A percentile compares a stretch with the other conserved stretches of the same genome.
These are phyloP conservation scores for Sialis lutaria DNA, from an alignment of 2,888 invertebrate species.

Conservation along the genomic window DNA sequence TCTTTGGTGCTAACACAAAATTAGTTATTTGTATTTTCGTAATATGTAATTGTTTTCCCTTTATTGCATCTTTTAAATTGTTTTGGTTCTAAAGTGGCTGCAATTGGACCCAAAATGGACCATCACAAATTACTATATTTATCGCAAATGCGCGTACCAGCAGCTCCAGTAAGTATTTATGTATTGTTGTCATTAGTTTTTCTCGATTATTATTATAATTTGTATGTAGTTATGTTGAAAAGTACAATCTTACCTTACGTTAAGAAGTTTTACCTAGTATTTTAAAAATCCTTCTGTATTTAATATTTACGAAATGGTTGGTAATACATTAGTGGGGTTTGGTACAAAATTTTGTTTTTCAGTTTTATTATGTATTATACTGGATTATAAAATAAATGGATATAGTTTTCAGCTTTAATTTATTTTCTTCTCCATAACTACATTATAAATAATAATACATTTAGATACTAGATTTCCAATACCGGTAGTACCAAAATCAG, in stretches of 20 bases:
- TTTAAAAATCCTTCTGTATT: not conserved
- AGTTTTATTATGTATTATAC: too few species aligned
- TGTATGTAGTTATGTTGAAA: not conserved
- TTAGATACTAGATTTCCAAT: too few species aligned
- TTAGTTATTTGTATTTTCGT: constrained; percentile 7
- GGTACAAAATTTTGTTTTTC: too few species aligned
- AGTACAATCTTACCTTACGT: not conserved
- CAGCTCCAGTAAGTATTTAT: constrained; percentile 3
- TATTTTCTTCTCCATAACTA: too few species aligned
- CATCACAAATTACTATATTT: constrained; percentile 37
- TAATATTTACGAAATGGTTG: too few species aligned
- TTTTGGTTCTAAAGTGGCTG: constrained; percentile 22
- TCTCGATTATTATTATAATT: not conserved
- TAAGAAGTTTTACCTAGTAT: not conserved
- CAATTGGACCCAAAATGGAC: constrained; percentile 34
- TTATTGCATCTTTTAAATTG: not conserved
- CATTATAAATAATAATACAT: too few species aligned
- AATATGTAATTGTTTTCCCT: not conserved
- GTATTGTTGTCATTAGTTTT: not conserved
- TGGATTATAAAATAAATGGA: too few species aligned
- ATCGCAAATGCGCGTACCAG: constrained; percentile 31
- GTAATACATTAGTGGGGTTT: too few species aligned
- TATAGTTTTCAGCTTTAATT: too few species aligned
- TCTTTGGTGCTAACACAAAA: constrained; percentile 7
- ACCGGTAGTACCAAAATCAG: too few species aligned